Evolutionary conservation across 2,113 vertebrate genomes (phyloP).

Genomic region (Chaetops frenatus): DNA sequence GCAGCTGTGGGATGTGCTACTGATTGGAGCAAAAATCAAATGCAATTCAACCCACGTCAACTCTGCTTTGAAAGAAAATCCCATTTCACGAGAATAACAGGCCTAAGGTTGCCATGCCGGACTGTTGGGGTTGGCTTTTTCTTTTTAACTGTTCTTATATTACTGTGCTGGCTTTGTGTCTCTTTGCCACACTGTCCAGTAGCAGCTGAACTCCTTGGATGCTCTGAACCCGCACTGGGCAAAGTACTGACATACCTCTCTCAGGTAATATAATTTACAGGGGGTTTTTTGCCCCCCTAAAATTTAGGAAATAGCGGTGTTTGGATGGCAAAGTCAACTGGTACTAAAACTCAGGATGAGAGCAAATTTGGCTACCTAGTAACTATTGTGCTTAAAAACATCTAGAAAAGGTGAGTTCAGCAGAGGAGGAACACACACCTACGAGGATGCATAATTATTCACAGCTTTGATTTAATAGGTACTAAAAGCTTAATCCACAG

Average conservation of each 20-base stretch:
- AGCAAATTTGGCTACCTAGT: neutral
- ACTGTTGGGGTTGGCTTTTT: neutral
- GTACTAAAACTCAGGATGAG: neutral
- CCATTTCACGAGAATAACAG: neutral
- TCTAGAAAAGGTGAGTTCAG: neutral
- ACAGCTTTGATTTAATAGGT: slow-evolving; percentile 18
- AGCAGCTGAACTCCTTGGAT: neutral
- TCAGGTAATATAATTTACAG: neutral
- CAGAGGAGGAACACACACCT: neutral
- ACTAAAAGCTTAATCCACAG: slow-evolving; percentile 12
- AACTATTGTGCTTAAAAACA: neutral
- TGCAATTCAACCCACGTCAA: neutral
- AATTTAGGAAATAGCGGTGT: neutral
- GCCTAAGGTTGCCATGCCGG: neutral
- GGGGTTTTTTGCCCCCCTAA: rapidly evolving
- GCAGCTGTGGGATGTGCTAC: neutral
- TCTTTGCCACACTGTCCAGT: neutral
- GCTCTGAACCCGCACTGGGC: neutral
- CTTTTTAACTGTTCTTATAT: neutral
- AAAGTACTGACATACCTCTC: neutral
- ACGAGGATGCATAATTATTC: neutral
- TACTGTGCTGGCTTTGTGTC: neutral
- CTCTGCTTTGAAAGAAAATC: neutral
- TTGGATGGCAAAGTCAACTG: neutral
- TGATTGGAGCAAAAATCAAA: neutral